Percentiles rank a stretch among this genome's conserved stretches.
Evolutionary conservation across 2,797 vertebrate genomes (phyloP).

Genomic region (Paratrypauchen microcephalus): DNA sequence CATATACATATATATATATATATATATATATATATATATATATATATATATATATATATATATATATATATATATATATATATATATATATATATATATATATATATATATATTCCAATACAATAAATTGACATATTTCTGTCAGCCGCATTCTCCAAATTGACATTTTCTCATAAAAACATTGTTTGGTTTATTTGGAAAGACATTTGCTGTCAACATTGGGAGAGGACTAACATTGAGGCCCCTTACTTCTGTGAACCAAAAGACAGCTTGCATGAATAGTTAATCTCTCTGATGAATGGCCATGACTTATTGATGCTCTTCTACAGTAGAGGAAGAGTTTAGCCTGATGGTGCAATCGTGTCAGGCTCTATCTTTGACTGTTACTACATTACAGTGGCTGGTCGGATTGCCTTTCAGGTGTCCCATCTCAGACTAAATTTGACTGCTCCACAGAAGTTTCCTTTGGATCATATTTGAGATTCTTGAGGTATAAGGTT

Average conservation of each 20-base stretch:
- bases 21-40: too few species aligned
- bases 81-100: too few species aligned
- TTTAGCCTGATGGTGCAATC: slow-evolving; percentile 53
- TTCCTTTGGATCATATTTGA: slow-evolving; percentile 5
- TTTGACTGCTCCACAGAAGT: slow-evolving; percentile 21
- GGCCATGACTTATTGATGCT: slow-evolving; percentile 76
- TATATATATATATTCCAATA: not conserved
- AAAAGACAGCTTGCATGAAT: slow-evolving; percentile 74
- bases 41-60: too few species aligned
- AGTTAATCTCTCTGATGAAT: slow-evolving; percentile 76
- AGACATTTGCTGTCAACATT: not conserved
- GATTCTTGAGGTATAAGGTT: slow-evolving; percentile 24
- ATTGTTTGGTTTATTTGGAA: not conserved
- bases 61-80: too few species aligned
- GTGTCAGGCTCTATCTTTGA: slow-evolving; percentile 47
- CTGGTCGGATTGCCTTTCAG: slow-evolving; percentile 50
- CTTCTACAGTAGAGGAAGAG: slow-evolving; percentile 57
- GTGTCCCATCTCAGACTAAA: slow-evolving; percentile 45
- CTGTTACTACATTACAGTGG: slow-evolving; percentile 41
- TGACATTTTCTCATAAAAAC: not conserved
- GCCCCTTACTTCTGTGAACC: slow-evolving; percentile 52
- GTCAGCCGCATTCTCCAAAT: not conserved
- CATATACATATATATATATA: too few species aligned
- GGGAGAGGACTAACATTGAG: slow-evolving; percentile 12
- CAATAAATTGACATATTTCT: not conserved